These are phyloP conservation scores for Vulpes vulpes DNA, from an alignment of 2,113 vertebrate genomes.

Conservation along the genomic window DNA sequence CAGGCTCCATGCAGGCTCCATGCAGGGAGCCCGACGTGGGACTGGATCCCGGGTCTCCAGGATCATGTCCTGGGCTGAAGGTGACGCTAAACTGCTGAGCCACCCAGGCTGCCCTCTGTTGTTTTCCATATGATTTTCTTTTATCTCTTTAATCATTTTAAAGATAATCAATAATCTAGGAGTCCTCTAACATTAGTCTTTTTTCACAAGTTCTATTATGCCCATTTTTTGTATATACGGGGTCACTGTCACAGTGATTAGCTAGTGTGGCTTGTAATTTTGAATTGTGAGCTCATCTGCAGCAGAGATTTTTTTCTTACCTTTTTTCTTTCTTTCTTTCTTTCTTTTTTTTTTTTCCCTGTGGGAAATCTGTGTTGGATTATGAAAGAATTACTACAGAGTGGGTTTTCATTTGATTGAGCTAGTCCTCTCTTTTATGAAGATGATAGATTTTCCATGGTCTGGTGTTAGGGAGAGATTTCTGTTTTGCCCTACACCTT, in stretches of 20 bases:
- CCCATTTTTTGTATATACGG: neutral
- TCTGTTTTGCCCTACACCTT: neutral
- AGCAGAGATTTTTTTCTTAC: neutral
- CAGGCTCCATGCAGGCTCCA: too few relatives aligned
- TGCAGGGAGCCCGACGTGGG: too few relatives aligned
- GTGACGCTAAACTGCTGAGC: too few relatives aligned
- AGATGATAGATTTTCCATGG: neutral
- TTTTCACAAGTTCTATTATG: neutral
- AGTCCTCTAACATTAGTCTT: neutral
- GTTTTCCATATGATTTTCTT: neutral
- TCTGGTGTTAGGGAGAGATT: neutral
- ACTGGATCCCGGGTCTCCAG: too few relatives aligned
- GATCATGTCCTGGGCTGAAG: too few relatives aligned
- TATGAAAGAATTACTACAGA: neutral
- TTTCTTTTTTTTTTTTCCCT: neutral
- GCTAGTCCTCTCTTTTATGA: neutral
- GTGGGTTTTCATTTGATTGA: constrained; percentile 23
- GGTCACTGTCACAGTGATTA: neutral
- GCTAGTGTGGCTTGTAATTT: neutral
- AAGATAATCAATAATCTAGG: constrained; percentile 10
- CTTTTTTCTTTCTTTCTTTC: neutral
- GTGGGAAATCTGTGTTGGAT: neutral
- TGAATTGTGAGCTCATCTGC: neutral
- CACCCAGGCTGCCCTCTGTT: neutral
- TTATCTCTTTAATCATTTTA: neutral